These are phyloP conservation scores for Napeogenes sylphis DNA, from an alignment of 2,888 invertebrate genomes.

Conservation along the genomic window DNA sequence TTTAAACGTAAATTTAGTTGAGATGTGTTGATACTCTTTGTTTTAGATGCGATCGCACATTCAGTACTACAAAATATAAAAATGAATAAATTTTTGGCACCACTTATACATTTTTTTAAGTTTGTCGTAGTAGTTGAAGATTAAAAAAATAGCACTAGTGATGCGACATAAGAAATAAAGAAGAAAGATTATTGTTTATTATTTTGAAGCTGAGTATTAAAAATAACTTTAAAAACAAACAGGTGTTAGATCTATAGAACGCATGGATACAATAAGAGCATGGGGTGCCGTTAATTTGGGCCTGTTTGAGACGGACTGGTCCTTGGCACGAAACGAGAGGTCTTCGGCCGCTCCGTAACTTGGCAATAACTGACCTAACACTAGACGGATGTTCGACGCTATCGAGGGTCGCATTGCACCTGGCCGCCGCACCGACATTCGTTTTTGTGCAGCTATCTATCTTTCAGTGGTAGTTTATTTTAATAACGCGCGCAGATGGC, in stretches of 20 bases:
- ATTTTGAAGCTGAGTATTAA: no score
- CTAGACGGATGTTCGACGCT: slow-evolving; percentile 54
- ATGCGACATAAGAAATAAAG: no score
- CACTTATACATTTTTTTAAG: no score
- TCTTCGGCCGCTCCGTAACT: slow-evolving; percentile 47
- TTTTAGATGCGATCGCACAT: no score
- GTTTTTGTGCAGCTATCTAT: slow-evolving; percentile 58
- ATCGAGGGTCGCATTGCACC: slow-evolving; percentile 56
- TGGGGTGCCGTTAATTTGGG: slow-evolving; percentile 34
- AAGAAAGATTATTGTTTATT: no score
- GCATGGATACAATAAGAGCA: slow-evolving; percentile 28
- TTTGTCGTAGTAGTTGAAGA: no score
- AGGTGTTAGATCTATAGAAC: slow-evolving; percentile 7
- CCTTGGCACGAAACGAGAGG: slow-evolving; percentile 52
- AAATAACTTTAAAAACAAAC: neutral
- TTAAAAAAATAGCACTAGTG: no score
- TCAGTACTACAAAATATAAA: no score
- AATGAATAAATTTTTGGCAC: no score
- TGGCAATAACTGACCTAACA: slow-evolving; percentile 67
- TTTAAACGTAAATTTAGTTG: no score
- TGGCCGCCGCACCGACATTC: slow-evolving; percentile 48
- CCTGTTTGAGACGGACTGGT: slow-evolving; percentile 53
- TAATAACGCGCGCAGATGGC: slow-evolving; percentile 72
- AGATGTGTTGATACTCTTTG: no score
- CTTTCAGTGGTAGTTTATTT: slow-evolving; percentile 70